A percentile compares a stretch with the other conserved stretches of the same genome.
These are phyloP conservation scores for Ctenoplectra terminalis DNA, from an alignment of 1,140 invertebrate species.

Conservation along the genomic window DNA sequence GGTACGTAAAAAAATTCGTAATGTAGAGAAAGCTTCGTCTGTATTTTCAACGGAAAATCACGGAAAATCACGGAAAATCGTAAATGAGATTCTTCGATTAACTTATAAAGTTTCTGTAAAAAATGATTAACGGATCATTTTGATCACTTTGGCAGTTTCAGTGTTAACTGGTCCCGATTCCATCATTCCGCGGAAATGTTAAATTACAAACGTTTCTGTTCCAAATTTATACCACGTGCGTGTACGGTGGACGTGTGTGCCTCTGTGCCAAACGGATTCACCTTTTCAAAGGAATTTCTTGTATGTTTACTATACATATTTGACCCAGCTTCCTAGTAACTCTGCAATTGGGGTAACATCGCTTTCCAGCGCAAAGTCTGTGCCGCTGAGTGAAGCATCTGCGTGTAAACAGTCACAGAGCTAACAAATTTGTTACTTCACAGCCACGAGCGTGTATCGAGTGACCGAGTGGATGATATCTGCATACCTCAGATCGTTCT, in stretches of 20 bases:
- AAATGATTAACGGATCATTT: too few relatives aligned
- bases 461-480: background rate
- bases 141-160: too few relatives aligned
- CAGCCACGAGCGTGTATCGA: background rate
- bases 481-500: background rate
- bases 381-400: background rate
- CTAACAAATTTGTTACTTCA: constrained; percentile 37
- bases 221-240: too few relatives aligned
- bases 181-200: background rate
- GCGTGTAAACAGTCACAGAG: constrained; percentile 41
- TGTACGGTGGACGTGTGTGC: background rate
- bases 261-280: background rate
- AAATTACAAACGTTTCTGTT: too few relatives aligned
- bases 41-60: too few relatives aligned
- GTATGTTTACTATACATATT: constrained; percentile 49
- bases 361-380: constrained; percentile 13
- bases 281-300: constrained; percentile 51
- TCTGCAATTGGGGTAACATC: constrained; percentile 22
- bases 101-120: too few relatives aligned
- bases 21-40: too few relatives aligned
- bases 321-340: constrained; percentile 34
- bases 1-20: too few relatives aligned
- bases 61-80: too few relatives aligned
- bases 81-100: too few relatives aligned
- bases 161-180: background rate